Base-by-base conservation (phyloP, 2,888 invertebrate species). In the Acrobasis repandana region DNA sequence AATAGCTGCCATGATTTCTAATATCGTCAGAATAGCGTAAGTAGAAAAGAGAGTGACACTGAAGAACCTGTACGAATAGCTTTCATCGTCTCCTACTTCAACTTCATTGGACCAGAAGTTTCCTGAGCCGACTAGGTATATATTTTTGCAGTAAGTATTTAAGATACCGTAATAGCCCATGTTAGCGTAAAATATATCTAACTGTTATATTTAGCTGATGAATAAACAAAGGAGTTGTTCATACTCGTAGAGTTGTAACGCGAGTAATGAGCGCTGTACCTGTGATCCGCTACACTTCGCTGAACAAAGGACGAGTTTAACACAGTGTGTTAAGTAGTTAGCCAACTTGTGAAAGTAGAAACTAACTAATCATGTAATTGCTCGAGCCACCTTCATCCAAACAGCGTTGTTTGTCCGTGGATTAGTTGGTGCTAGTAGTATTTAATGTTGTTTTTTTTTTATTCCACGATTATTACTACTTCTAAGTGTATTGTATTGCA, bases 71-170 rank as follows among this genome's bases (percentile, higher is more conserved):
- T 90, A 91, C 52, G 71, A 65, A 54, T 83, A 57, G 60, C 67
- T 79, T 60, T 67, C 74, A 65, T 88, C 88, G 59, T 88, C 68
- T 18, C 83, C 80, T 66, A 85, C 75, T 62, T 68, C 73, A 1
- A 72, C 74, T 48, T 82, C 73, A 69, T 87, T 79, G 59, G 79
- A 86, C 91, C 91, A 91, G 67, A 86, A 88, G 70, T 90, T 84
- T 5, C 90, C 90, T 20, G 80, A 73, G n/a, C 91, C 90, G 14
- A 82, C 69, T 52, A 78, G 63, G 69, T 76, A 90, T 67, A 88
- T 83, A 63, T 73, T 79, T 56, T 72, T 65, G 61, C 86, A 88
- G 56, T 77, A 76, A 2, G 62, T 71, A 71, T 83, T 85, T 34
- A 90, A 70, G 63, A 90, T 85, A 28, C 68, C 57, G 61, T 85